Evolutionary conservation across 2,888 invertebrate genomes (phyloP).

Genomic region (Elysia crispata): DNA sequence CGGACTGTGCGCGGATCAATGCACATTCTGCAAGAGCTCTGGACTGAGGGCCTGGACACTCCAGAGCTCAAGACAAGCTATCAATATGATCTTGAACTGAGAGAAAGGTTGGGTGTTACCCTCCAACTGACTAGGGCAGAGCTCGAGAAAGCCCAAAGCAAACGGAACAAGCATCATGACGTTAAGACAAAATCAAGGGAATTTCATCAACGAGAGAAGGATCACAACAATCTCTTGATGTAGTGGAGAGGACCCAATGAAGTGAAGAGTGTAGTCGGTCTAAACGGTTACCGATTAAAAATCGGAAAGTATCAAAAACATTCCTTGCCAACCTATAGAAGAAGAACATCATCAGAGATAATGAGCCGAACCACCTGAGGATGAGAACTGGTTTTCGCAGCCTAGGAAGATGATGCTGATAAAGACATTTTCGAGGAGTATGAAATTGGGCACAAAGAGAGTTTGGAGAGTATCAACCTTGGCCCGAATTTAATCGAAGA

Average conservation of each 20-base stretch:
- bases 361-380: no score
- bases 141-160: not conserved
- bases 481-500: no score
- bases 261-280: not conserved
- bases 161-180: not conserved
- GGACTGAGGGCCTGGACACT: slow-evolving; percentile 39
- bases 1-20: slow-evolving; percentile 42
- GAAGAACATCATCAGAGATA: no score
- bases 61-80: slow-evolving; percentile 9
- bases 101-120: not conserved
- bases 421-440: no score
- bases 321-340: no score
- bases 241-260: slow-evolving; percentile 53
- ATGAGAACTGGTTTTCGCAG: no score
- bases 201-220: slow-evolving; percentile 48
- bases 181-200: slow-evolving; percentile 17
- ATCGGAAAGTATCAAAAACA: no score
- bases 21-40: slow-evolving; percentile 46
- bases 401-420: no score
- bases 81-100: slow-evolving; percentile 30
- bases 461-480: no score
- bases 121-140: no score
- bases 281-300: no score
- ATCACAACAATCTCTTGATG: slow-evolving; percentile 52
- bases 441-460: no score